Evolutionary conservation across 2,888 invertebrate species (phyloP), one percentile per base, ranked within the genome.

Genomic region (Oithona nana): DNA sequence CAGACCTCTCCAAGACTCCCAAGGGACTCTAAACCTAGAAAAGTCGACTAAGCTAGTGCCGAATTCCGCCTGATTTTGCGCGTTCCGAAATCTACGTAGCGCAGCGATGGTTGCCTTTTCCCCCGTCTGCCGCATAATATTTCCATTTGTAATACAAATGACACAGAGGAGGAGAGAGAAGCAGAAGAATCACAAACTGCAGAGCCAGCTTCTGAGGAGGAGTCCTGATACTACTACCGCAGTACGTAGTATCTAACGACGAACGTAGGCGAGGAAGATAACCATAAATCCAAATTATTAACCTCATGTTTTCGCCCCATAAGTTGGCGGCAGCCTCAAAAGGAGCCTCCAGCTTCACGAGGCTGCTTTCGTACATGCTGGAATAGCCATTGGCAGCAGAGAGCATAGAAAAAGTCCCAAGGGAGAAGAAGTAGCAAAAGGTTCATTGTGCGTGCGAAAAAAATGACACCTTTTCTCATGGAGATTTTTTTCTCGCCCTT

Each of bases 111-210:
- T 39, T 16, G 39, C 39, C 39, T 39, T 39, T 39, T 39, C 39
- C 39, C 16, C 39, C 39, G 39, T 39, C 39, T 39, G 39, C 54
- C 54, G 54, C 54, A 54, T 54, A 54, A 54, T 54, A 54, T 54
- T 54, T 54, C 54, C 54, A 54, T 54, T 54, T 54, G 54, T 54
- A 54, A 54, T 54, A 54, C 54, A 54, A 54, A 54, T 54, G 54
- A 54, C 22, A 20, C 54, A 24, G 54, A 54, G 26, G 24, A 20
- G 26, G 3, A 20, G 54, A 54, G 16, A 49, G 50, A 49, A 49
- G 50, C 50, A 49, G 50, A 49, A 49, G 54, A 39, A 39, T 39
- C 39, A 39, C 39, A 39, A 39, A 39, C 39, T 39, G 39, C 39
- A 39, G 39, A 39, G 39, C 39, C 39, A 39, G 6, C 39, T 39